Evolutionary conservation across 2,113 vertebrate genomes (phyloP).

Genomic region (Cinclus mexicanus): DNA sequence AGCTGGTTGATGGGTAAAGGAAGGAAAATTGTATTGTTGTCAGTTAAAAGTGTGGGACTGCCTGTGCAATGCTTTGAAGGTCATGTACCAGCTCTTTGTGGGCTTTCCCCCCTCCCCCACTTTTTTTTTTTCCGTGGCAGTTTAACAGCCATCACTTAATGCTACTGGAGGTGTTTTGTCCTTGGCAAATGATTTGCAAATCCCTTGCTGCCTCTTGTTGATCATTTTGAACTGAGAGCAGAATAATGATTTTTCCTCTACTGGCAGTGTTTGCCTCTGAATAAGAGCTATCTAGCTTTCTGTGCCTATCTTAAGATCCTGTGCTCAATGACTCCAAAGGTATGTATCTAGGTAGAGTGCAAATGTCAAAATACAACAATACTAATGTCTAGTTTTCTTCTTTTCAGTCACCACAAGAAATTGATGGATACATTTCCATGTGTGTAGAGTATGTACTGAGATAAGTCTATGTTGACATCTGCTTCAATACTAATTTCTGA

Average conservation of each 20-base stretch:
- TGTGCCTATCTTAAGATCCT: background rate
- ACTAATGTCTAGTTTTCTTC: background rate
- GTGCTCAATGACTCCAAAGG: background rate
- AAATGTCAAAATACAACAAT: conserved; percentile 2
- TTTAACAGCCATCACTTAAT: background rate
- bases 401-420: conserved; percentile 14
- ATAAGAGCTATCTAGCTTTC: background rate
- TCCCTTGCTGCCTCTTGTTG: background rate
- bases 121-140: background rate
- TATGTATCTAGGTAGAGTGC: background rate
- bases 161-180: background rate
- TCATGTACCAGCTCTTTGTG: background rate
- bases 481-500: background rate
- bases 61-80: background rate
- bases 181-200: background rate
- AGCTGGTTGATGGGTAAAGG: background rate
- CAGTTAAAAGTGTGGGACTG: background rate
- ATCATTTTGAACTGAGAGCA: background rate
- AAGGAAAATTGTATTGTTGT: background rate
- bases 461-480: background rate
- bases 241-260: background rate
- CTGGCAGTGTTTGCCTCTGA: background rate
- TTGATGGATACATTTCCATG: background rate
- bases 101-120: background rate
- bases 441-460: background rate